Percentiles rank a stretch among this genome's conserved stretches.
These are phyloP conservation scores for Hydrolagus colliei DNA, from an alignment of 2,797 vertebrate species.

Conservation along the genomic window DNA sequence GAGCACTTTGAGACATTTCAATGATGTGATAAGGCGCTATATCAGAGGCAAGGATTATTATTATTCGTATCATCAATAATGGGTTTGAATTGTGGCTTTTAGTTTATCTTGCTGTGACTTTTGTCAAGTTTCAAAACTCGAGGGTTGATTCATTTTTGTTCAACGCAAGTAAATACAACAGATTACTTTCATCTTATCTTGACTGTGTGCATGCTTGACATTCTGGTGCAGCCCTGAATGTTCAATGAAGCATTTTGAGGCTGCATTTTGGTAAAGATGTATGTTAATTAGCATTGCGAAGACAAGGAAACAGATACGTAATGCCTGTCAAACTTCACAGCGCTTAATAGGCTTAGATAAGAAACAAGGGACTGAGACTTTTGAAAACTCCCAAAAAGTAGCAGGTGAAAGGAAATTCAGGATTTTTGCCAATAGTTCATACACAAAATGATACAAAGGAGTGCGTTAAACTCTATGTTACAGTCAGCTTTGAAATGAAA, in stretches of 20 bases:
- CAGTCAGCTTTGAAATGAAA: neutral
- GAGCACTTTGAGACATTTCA: too few relatives aligned
- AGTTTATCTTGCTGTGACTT: constrained; percentile 10
- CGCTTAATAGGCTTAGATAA: neutral
- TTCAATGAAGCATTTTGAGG: neutral
- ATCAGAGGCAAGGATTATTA: too few relatives aligned
- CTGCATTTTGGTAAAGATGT: neutral
- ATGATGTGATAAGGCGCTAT: too few relatives aligned
- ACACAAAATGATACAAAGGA: neutral
- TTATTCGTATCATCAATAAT: too few relatives aligned
- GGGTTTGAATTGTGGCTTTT: neutral
- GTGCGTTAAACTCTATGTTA: neutral
- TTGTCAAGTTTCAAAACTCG: constrained; percentile 8
- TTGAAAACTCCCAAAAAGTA: neutral
- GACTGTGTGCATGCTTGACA: neutral
- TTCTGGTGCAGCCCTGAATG: neutral
- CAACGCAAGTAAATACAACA: neutral
- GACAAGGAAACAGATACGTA: neutral
- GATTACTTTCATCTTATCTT: constrained; percentile 21
- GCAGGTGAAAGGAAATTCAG: too few relatives aligned
- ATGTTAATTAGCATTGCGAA: neutral
- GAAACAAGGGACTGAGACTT: neutral
- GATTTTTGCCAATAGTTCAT: too few relatives aligned
- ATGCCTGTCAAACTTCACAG: neutral
- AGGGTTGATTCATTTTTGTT: neutral